These are phyloP conservation scores for Pseudeuparius sepicola DNA, from an alignment of 2,888 invertebrate species.

Conservation along the genomic window DNA sequence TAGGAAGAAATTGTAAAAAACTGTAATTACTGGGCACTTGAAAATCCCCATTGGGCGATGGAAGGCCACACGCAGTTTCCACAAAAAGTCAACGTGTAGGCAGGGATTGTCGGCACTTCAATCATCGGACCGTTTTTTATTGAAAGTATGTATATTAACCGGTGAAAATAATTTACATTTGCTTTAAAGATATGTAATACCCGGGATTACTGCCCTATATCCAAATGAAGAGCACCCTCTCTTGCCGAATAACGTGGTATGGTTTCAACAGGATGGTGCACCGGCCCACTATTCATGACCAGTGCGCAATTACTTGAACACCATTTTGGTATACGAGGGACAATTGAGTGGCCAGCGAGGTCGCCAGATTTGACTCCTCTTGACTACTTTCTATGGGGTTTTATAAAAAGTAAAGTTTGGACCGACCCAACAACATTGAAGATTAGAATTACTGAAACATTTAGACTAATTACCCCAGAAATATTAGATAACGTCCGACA, in stretches of 20 bases:
- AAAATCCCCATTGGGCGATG: too few relatives aligned
- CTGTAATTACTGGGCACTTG: too few relatives aligned
- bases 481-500: too few relatives aligned
- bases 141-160: too few relatives aligned
- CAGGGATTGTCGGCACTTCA: too few relatives aligned
- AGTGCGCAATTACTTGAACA: background rate
- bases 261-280: slow-evolving; percentile 2
- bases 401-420: background rate
- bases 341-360: slow-evolving; percentile 1
- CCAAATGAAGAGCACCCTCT: background rate
- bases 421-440: too few relatives aligned
- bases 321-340: background rate
- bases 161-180: background rate
- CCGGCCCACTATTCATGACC: background rate
- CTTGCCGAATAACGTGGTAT: background rate
- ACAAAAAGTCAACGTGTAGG: too few relatives aligned
- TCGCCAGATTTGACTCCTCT: slow-evolving; percentile 2
- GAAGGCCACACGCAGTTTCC: too few relatives aligned
- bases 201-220: background rate
- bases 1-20: too few relatives aligned
- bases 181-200: slow-evolving; percentile 1
- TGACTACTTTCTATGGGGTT: background rate
- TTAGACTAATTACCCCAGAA: too few relatives aligned
- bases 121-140: too few relatives aligned
- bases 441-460: too few relatives aligned